These are phyloP conservation scores for Polyodon spathula DNA, from an alignment of 2,113 vertebrate genomes.

Conservation along the genomic window DNA sequence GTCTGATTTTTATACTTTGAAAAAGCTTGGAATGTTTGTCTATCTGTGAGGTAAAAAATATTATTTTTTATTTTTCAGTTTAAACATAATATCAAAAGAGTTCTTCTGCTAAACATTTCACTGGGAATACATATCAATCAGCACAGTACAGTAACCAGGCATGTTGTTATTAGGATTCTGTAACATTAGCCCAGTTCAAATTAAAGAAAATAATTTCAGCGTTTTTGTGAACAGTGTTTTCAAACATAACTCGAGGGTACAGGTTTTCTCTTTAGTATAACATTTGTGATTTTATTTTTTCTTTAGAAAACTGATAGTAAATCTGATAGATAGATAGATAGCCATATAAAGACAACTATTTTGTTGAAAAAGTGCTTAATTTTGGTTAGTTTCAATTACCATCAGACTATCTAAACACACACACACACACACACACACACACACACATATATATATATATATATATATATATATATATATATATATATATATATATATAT, in stretches of 20 bases:
- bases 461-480: conserved; percentile 55
- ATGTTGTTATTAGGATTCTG: conserved; percentile 28
- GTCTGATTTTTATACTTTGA: conserved; percentile 61
- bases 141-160: conserved; percentile 15
- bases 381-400: conserved; percentile 50
- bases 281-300: no score
- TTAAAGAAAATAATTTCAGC: conserved; percentile 27
- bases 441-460: no score
- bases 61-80: conserved; percentile 44
- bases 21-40: conserved; percentile 96
- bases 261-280: no score
- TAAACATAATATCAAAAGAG: conserved; percentile 31
- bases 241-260: not conserved
- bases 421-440: no score
- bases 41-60: conserved; percentile 90
- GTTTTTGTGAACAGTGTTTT: conserved; percentile 2
- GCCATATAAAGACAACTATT: conserved; percentile 48
- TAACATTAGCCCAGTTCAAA: conserved; percentile 21
- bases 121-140: conserved; percentile 20
- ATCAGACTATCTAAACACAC: no score
- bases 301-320: no score
- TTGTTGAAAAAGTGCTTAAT: conserved; percentile 62
- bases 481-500: no score
- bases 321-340: conserved; percentile 19
- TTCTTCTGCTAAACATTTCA: conserved; percentile 75